Evolutionary conservation across 2,113 vertebrate species (phyloP).

Genomic region (Zosterops lateralis): DNA sequence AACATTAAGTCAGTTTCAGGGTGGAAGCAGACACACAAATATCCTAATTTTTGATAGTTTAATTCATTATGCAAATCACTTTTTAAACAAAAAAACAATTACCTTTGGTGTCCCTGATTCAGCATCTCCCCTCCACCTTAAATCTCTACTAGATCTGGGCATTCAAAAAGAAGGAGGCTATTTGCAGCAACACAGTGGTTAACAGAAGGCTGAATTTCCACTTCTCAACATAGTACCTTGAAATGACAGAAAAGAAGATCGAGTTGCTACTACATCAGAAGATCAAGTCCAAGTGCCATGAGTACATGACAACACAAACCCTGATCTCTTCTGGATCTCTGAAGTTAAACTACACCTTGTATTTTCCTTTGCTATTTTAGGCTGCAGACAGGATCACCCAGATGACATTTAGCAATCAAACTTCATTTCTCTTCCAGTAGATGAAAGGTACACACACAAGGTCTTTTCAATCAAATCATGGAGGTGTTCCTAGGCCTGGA

Average conservation of each 20-base stretch:
- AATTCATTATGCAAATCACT: not conserved
- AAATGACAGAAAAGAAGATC: not conserved
- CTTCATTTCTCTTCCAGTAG: not conserved
- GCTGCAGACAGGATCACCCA: not conserved
- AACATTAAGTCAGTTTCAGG: not conserved
- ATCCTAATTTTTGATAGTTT: not conserved
- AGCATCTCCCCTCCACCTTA: not conserved
- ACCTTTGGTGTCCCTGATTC: not conserved
- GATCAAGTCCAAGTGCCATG: not conserved
- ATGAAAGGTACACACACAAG: not conserved
- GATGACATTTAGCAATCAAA: not conserved
- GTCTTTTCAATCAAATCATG: not conserved
- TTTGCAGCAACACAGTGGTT: not conserved
- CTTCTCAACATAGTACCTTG: not conserved
- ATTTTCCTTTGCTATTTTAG: not conserved
- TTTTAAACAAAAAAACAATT: not conserved
- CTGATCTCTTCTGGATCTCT: not conserved
- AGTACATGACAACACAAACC: not conserved
- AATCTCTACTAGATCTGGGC: not conserved
- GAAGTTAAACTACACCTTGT: not conserved
- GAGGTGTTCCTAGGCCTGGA: not conserved
- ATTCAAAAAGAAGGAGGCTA: not conserved
- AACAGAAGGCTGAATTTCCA: not conserved
- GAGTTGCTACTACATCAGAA: not conserved
- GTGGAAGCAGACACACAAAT: not conserved